Base-by-base conservation (phyloP, 2,113 vertebrate species). In the Gavialis gangeticus region DNA sequence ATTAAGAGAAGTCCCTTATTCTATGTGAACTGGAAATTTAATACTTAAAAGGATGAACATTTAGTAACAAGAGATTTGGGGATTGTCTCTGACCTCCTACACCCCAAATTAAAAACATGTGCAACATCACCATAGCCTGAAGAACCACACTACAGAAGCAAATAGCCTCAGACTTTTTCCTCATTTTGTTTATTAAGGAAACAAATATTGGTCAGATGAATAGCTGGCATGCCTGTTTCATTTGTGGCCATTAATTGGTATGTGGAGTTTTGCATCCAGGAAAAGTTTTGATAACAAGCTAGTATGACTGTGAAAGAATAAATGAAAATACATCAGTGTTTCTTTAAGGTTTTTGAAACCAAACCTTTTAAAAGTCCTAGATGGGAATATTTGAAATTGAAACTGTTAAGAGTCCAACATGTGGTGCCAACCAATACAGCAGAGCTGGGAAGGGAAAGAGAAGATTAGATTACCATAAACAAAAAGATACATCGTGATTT, bases 141-240 rank as follows among this genome's bases (percentile, higher is more conserved):
- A 90, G 94, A 55, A 91, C 84, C 82, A 75, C 75, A 91, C 78
- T 34, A 27, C 37, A 27, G 34, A 66, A 94, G 62, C 19, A 82
- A 93, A 77, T 69, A 64, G 73, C 63, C 67, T 87, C 62, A 28
- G 83, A 27, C 11, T 95, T 55, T 92, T 76, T 66, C 46, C 57
- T 87, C 5, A 11, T 93, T 94, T 95, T 92, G 37, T 28, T 79
- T 82, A 91, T 94, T 95, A 89, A 92, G 89, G 80, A 91, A 59
- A 30, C 2, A 85, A 91, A 92, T 12, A 46, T 82, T 73, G 55
- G 73, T 91, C 5, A 60, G 76, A 73, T 84, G 79, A 93, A 66
- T 76, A 62, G 79, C 77, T 89, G 84, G 91, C 62, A 21, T 75
- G 3, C 46, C 83, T 89, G 82, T 63, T 79, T 83, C 79, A 59